Percentiles rank a stretch among this genome's conserved stretches.
Conservation (phyloP, 2,797 vertebrate genomes). For the Tapirus indicus region DNA sequence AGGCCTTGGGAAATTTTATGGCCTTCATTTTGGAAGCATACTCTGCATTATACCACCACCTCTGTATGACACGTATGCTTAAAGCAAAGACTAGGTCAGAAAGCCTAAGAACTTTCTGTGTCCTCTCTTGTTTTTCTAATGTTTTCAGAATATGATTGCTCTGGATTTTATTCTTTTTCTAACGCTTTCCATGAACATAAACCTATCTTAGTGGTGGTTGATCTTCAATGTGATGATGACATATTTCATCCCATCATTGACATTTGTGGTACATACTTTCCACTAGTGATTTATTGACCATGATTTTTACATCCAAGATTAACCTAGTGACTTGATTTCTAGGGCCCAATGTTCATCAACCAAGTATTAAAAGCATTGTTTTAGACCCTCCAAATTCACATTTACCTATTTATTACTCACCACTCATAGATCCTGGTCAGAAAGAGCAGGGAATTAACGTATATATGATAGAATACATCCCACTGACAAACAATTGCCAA, state of each 20-base stretch:
- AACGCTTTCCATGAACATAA: background rate
- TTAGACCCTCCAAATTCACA: background rate
- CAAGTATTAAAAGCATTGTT: background rate
- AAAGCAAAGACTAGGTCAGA: background rate
- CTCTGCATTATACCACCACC: background rate
- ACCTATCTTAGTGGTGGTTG: background rate
- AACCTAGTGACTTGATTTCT: background rate
- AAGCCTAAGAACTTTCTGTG: background rate
- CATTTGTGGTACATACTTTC: background rate
- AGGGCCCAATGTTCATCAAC: background rate
- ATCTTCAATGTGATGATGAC: background rate
- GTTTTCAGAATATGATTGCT: background rate
- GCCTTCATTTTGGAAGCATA: background rate
- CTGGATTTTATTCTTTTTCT: background rate
- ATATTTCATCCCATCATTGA: background rate
- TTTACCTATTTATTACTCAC: background rate
- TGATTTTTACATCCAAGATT: background rate
- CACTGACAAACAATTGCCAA: background rate
- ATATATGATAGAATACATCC: background rate
- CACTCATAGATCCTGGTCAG: background rate
- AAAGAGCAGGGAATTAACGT: background rate
- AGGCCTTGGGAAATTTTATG: background rate
- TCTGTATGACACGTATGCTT: background rate
- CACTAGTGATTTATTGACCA: background rate
- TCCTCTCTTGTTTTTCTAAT: background rate